Conservation (phyloP, 2,113 vertebrate species). For the Tylochromis polylepis region DNA sequence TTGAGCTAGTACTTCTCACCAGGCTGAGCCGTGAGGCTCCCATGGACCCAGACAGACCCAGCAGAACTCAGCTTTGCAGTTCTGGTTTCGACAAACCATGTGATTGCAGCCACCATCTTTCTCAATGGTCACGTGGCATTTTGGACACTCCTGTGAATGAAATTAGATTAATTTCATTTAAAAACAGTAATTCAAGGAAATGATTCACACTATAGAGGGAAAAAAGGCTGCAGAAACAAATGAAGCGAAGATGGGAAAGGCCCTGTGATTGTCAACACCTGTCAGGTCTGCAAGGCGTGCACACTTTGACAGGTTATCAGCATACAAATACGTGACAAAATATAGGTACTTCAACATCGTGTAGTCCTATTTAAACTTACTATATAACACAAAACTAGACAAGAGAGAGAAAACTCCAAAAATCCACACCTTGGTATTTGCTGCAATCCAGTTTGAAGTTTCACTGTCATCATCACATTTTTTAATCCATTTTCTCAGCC, state of each 20-base stretch:
- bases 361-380: not conserved
- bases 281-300: not conserved
- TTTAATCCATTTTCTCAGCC: conserved; percentile 99
- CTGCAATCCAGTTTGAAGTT: conserved; percentile 99
- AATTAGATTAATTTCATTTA: not conserved
- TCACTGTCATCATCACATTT: conserved; percentile 99
- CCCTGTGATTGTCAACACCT: not conserved
- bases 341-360: not conserved
- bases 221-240: not conserved
- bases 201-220: not conserved
- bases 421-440: conserved; percentile 91
- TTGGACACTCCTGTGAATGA: conserved; percentile 88
- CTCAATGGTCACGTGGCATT: conserved; percentile 99
- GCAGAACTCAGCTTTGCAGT: conserved; percentile 99
- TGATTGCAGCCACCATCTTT: conserved; percentile 99
- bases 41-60: conserved; percentile 99
- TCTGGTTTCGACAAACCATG: conserved; percentile 99
- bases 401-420: not conserved
- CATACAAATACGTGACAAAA: not conserved
- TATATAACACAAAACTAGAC: not conserved
- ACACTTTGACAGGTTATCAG: not conserved
- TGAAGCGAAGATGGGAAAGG: not conserved
- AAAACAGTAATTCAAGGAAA: not conserved
- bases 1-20: conserved; percentile 73
- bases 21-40: conserved; percentile 98